These are phyloP conservation scores for Drosophila setifemur DNA, from an alignment of 1,140 invertebrate genomes.

Conservation along the genomic window DNA sequence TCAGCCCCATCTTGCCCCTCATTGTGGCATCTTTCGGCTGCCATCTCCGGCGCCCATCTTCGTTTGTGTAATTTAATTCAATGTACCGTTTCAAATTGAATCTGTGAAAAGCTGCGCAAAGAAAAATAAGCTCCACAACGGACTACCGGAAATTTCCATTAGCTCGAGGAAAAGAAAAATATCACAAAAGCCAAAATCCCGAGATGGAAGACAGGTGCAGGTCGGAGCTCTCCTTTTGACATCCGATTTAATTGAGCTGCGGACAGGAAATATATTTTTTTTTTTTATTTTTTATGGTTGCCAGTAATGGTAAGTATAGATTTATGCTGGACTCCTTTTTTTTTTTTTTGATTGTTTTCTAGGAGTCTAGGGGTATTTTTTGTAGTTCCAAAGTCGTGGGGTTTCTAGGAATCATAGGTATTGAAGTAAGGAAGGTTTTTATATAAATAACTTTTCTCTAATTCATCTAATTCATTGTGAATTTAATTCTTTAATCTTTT, in stretches of 20 bases:
- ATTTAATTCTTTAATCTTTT: too few species aligned
- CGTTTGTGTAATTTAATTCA: conserved; percentile 75
- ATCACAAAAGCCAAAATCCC: conserved; percentile 49
- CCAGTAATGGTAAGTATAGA: neutral
- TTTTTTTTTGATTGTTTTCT: too few species aligned
- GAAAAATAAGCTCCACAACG: conserved; percentile 62
- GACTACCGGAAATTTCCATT: conserved; percentile 73
- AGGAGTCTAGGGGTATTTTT: too few species aligned
- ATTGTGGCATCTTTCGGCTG: conserved; percentile 3
- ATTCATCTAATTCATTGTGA: too few species aligned
- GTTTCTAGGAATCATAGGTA: too few species aligned
- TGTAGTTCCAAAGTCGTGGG: too few species aligned
- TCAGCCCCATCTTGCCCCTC: conserved; percentile 4
- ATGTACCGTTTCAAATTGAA: conserved; percentile 80
- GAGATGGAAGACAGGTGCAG: conserved; percentile 27
- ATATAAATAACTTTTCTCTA: too few species aligned
- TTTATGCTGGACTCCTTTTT: too few species aligned
- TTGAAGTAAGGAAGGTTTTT: too few species aligned
- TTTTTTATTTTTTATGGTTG: neutral
- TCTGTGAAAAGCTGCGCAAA: conserved; percentile 70
- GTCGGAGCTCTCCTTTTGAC: conserved; percentile 3
- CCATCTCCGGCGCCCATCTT: conserved; percentile 26
- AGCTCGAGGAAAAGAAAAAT: conserved; percentile 31
- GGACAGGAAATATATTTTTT: conserved; percentile 45
- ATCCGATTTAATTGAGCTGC: conserved; percentile 67